phyloP scores from a whole-genome alignment of 2,113 vertebrate species.

The Vulpes ferrilata region DNA sequence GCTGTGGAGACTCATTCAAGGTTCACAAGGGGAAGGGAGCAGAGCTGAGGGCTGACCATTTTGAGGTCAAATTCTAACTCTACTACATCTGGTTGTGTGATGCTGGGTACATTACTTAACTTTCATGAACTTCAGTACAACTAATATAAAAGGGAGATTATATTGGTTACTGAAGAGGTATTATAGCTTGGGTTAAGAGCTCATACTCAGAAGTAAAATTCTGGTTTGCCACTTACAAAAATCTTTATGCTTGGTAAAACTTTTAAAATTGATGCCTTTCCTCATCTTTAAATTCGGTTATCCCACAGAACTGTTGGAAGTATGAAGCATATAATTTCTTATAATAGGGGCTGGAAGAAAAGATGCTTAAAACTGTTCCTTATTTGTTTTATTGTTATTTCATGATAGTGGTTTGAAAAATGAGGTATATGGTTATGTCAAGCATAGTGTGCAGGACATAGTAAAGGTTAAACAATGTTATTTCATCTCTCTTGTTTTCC shows the following conservation, averaged over 20 bases:
- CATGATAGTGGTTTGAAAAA: background rate
- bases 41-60: background rate
- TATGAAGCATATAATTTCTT: background rate
- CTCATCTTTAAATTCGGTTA: background rate
- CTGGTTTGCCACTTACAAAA: background rate
- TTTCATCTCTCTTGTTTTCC: constrained; percentile 19
- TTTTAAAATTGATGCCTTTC: background rate
- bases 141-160: background rate
- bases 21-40: background rate
- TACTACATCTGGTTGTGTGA: background rate
- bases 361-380: background rate
- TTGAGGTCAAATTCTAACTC: background rate
- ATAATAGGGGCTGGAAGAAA: background rate
- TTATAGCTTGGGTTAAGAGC: background rate
- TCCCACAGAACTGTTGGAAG: background rate
- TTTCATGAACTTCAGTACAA: background rate
- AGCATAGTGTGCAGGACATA: background rate
- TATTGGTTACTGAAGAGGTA: background rate
- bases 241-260: background rate
- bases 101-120: background rate
- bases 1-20: background rate
- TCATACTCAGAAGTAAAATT: background rate
- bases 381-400: background rate
- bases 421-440: background rate
- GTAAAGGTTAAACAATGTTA: background rate